These are phyloP conservation scores for Guaruba guarouba DNA, from an alignment of 2,113 vertebrate genomes.

Conservation along the genomic window DNA sequence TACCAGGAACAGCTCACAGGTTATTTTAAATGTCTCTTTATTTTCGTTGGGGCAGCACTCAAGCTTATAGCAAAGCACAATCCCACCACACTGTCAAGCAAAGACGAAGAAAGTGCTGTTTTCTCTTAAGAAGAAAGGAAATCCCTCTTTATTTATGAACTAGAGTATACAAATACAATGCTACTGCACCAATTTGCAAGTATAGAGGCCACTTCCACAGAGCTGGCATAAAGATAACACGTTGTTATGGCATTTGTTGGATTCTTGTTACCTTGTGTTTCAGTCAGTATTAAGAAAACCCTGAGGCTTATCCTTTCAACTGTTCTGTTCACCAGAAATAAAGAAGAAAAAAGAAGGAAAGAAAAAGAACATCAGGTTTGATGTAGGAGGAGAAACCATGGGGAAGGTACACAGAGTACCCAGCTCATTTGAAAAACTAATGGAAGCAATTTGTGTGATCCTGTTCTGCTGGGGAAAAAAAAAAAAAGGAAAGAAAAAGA, in stretches of 20 bases:
- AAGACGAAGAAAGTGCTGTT: background rate
- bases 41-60: background rate
- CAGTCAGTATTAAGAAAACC: background rate
- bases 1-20: background rate
- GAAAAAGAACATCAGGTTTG: background rate
- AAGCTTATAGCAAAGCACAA: background rate
- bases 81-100: background rate
- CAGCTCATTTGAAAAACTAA: constrained; percentile 2
- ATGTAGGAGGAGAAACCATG: background rate
- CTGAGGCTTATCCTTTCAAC: background rate
- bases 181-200: background rate
- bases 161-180: background rate
- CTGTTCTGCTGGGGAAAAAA: background rate
- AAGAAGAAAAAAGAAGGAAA: background rate
- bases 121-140: background rate
- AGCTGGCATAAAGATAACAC: background rate
- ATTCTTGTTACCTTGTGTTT: background rate
- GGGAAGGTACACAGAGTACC: background rate
- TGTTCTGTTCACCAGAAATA: background rate
- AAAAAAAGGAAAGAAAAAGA: background rate
- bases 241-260: background rate
- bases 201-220: background rate
- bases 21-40: background rate
- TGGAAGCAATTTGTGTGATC: background rate
- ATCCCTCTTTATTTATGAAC: background rate